Evolutionary conservation across 2,888 invertebrate genomes (phyloP), one percentile per base, ranked within the genome.

Genomic region (Drosophila ezoana): DNA sequence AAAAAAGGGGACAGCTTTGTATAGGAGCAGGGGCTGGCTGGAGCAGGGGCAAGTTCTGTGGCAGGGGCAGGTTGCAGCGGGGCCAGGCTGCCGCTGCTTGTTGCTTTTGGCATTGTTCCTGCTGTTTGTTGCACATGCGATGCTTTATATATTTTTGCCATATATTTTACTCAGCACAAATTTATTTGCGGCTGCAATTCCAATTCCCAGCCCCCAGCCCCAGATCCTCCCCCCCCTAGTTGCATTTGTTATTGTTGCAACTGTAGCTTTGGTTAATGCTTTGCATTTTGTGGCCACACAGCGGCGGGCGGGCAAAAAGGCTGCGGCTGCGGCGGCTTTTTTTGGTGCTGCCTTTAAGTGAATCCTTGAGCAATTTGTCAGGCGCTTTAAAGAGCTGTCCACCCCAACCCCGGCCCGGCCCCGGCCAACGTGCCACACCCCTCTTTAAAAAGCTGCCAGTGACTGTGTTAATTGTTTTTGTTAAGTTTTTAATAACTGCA

Each of bases 101-200:
- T 84, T 84, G 87, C 84, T 87, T 83, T 85, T 82, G 87, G 88
- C 88, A 85, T 84, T 84, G 88, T 84, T 88, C 74, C 71, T 75
- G 77, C 76, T 67, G 79, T 74, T 85, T 67, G 79, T 74, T 85
- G 82, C 87, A 82, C 87, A 81, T 88, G 81, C 87, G 83, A 79
- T 84, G 67, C 82, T 72, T 79, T 70, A 77, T 71, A 63, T 41
- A 41, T 35, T 81, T 84, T 84, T 78, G 81, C 81, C 85, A 84
- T 84, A 84, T 75, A 73, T 87, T 81, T 87, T 77, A 72, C 72
- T 69, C 70, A 70, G 77, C 82, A 78, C 81, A 86, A 81, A 87
- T 86, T 85, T 87, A 87, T 87, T 76, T 86, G 76, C 79, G 80
- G 76, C 81, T 79, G 76, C 84, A 76, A 79, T 81, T 84, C 57